Percentiles rank a stretch among this genome's conserved stretches.
Evolutionary conservation across 2,797 vertebrate species (phyloP).

Genomic region (Arctocebus calabarensis): DNA sequence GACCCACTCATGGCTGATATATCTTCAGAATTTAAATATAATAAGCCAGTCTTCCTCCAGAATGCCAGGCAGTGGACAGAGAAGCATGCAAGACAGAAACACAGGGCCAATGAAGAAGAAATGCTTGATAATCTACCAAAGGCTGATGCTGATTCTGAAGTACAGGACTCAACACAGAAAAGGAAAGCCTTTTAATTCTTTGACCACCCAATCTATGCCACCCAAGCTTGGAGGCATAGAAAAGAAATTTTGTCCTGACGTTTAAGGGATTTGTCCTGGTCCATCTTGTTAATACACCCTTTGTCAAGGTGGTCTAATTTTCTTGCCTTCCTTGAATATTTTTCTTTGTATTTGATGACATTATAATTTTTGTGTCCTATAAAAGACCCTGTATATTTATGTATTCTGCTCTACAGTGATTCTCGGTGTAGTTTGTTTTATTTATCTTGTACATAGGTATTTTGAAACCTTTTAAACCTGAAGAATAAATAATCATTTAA

Average conservation of each 20-base stretch:
- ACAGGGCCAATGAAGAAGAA: conserved; percentile 73
- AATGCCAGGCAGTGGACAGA: conserved; percentile 94
- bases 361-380: background rate
- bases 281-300: conserved; percentile 1
- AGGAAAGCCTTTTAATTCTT: no score
- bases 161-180: background rate
- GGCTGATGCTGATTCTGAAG: background rate
- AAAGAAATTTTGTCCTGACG: conserved; percentile 77
- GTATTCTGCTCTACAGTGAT: background rate
- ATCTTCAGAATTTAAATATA: conserved; percentile 97
- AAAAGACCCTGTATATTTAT: conserved; percentile 44
- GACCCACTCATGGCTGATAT: conserved; percentile 99
- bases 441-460: conserved; percentile 63
- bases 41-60: conserved; percentile 91
- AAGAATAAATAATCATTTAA: conserved; percentile 79
- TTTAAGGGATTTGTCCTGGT: background rate
- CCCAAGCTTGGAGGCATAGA: conserved; percentile 54
- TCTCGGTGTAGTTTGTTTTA: conserved; percentile 61
- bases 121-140: background rate
- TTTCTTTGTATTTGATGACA: conserved; percentile 23
- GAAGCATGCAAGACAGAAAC: conserved; percentile 91
- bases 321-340: background rate
- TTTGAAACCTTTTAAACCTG: conserved; percentile 71
- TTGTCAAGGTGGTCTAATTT: background rate
- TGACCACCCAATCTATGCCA: no score